These are phyloP conservation scores for Euthynnus affinis DNA, from an alignment of 2,797 vertebrate genomes.

Conservation along the genomic window DNA sequence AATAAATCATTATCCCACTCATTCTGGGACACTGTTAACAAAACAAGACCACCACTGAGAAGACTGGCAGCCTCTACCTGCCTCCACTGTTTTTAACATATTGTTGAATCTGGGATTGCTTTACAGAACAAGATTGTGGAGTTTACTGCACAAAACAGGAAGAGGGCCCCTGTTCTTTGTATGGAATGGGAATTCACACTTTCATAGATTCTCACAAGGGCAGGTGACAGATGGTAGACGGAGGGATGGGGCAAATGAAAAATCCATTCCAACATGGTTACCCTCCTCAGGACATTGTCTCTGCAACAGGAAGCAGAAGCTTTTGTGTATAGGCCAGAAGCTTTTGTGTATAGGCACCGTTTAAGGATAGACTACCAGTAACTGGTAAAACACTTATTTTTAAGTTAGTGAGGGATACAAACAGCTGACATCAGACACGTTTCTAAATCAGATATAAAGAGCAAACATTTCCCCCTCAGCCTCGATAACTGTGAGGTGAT, in stretches of 20 bases:
- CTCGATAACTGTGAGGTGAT: neutral
- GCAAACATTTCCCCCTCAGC: neutral
- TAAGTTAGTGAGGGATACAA: neutral
- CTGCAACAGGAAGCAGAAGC: conserved; percentile 18
- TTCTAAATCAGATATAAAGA: neutral
- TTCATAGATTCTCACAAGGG: conserved; percentile 18
- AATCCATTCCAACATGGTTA: conserved; percentile 15
- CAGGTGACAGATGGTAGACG: conserved; percentile 8
- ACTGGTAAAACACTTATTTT: neutral
- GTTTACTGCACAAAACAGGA: neutral
- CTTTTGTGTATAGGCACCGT: neutral
- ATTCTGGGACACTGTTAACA: conserved; percentile 7
- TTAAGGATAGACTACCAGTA: neutral
- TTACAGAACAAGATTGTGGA: neutral
- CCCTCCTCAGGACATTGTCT: conserved; percentile 5
- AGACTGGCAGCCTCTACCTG: neutral
- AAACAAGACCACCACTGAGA: conserved; percentile 3
- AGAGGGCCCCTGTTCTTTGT: neutral
- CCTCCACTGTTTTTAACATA: conserved; percentile 7
- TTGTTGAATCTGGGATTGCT: neutral
- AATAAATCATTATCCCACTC: conserved; percentile 18
- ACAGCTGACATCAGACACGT: neutral
- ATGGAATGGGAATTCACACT: conserved; percentile 27
- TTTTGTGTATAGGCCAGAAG: neutral
- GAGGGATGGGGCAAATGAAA: neutral